Conservation (phyloP, 2,888 invertebrate species). For the Eupithecia inturbata region DNA sequence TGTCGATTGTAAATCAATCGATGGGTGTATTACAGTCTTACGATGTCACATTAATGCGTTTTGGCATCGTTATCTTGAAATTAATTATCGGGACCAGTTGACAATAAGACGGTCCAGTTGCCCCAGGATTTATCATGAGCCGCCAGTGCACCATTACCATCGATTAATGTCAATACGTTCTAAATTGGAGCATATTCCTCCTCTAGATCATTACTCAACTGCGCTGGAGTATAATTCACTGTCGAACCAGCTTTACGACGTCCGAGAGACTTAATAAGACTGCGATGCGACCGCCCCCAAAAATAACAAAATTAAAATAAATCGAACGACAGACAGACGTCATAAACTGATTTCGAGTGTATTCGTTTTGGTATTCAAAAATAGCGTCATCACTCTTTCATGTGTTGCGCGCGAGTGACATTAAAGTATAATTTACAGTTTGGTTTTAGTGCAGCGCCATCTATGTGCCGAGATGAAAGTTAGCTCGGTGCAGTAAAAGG, state of each 20-base stretch:
- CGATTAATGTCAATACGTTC: conserved; percentile 68
- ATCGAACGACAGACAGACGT: conserved; percentile 84
- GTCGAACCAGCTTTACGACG: conserved; percentile 75
- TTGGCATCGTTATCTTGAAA: conserved; percentile 51
- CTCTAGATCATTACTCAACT: conserved; percentile 68
- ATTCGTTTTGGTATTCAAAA: conserved; percentile 82
- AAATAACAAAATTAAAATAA: conserved; percentile 84
- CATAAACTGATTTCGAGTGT: conserved; percentile 84
- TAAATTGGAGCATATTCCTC: conserved; percentile 58
- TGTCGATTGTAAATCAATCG: conserved; percentile 51
- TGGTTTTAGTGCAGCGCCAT: conserved; percentile 74
- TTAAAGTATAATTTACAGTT: conserved; percentile 79
- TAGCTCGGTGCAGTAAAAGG: conserved; percentile 67
- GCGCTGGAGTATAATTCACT: conserved; percentile 73
- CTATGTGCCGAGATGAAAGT: conserved; percentile 76
- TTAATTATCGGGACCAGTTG: conserved; percentile 53
- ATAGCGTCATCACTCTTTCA: conserved; percentile 83
- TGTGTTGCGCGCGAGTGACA: conserved; percentile 77
- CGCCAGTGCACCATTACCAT: conserved; percentile 55
- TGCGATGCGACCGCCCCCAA: conserved; percentile 63
- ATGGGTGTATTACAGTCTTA: conserved; percentile 49
- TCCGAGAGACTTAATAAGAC: conserved; percentile 74
- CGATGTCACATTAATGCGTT: conserved; percentile 48
- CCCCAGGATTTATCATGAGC: conserved; percentile 50
- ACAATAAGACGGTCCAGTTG: conserved; percentile 52